Conservation (phyloP, 2,888 invertebrate genomes). For the Scaptomyza reducta region DNA sequence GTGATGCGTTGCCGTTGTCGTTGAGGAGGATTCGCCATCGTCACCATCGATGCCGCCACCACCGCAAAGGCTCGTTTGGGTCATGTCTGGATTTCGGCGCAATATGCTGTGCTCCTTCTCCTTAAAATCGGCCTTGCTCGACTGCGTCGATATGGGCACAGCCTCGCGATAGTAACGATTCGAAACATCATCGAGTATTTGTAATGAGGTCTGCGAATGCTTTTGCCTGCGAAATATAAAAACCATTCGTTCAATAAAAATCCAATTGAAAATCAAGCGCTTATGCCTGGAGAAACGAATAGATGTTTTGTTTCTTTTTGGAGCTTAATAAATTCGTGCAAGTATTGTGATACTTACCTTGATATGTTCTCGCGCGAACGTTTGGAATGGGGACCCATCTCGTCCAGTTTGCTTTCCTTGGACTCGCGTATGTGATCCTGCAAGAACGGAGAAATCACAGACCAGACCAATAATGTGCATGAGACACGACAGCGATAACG, state of each 20-base stretch:
- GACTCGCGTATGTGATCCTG: conserved; percentile 91
- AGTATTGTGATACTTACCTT: conserved; percentile 51
- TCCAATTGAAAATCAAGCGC: background rate
- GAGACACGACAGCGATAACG: conserved; percentile 26
- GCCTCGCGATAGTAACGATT: conserved; percentile 83
- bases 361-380: conserved; percentile 84
- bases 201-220: conserved; percentile 83
- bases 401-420: conserved; percentile 91
- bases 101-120: conserved; percentile 83
- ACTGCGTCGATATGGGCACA: conserved; percentile 79
- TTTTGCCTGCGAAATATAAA: conserved; percentile 75
- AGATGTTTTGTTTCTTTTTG: too few relatives aligned
- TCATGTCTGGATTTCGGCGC: conserved; percentile 82
- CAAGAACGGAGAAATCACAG: conserved; percentile 53
- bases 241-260: background rate
- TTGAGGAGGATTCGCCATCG: conserved; percentile 65
- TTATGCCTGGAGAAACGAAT: background rate
- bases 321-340: too few relatives aligned
- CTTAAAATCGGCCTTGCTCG: conserved; percentile 81
- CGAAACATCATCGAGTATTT: conserved; percentile 84
- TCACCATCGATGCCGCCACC: conserved; percentile 72
- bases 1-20: conserved; percentile 71
- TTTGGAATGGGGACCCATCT: conserved; percentile 85
- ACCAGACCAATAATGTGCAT: conserved; percentile 35
- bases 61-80: conserved; percentile 81